Evolutionary conservation across 2,888 invertebrate species (phyloP).

Genomic region (Dryobota labecula): DNA sequence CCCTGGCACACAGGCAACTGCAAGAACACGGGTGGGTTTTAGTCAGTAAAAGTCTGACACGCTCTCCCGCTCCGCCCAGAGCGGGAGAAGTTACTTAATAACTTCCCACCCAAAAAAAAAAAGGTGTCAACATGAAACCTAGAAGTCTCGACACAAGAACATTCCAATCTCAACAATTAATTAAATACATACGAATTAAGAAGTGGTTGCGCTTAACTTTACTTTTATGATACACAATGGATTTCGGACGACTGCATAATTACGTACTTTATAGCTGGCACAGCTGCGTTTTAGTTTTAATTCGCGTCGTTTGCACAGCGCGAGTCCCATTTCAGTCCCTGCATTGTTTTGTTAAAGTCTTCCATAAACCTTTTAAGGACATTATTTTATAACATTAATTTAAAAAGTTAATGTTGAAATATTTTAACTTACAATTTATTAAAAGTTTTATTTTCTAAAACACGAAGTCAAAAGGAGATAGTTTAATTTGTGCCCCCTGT

Average conservation of each 20-base stretch:
- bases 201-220: constrained; percentile 13
- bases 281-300: constrained; percentile 53
- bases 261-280: constrained; percentile 31
- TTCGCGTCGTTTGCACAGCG: constrained; percentile 24
- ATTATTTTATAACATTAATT: constrained; percentile 6
- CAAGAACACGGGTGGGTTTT: no score
- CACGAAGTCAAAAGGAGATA: no score
- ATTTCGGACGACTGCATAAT: constrained; percentile 32
- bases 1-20: no score
- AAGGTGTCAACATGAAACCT: background rate
- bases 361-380: constrained; percentile 1
- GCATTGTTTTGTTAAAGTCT: constrained; percentile 8
- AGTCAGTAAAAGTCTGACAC: no score
- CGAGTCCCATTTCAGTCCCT: constrained; percentile 1
- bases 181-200: constrained; percentile 9
- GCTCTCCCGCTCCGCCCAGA: no score
- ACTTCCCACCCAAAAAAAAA: no score
- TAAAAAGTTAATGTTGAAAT: constrained; percentile 3
- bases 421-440: no score
- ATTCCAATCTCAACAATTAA: constrained; percentile 16
- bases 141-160: background rate
- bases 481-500: no score
- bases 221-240: constrained; percentile 44
- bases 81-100: no score
- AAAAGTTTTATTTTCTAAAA: background rate